A percentile compares a stretch with the other conserved stretches of the same genome.
Evolutionary conservation across 2,888 invertebrate species (phyloP).

Genomic region (Colostygia pectinataria): DNA sequence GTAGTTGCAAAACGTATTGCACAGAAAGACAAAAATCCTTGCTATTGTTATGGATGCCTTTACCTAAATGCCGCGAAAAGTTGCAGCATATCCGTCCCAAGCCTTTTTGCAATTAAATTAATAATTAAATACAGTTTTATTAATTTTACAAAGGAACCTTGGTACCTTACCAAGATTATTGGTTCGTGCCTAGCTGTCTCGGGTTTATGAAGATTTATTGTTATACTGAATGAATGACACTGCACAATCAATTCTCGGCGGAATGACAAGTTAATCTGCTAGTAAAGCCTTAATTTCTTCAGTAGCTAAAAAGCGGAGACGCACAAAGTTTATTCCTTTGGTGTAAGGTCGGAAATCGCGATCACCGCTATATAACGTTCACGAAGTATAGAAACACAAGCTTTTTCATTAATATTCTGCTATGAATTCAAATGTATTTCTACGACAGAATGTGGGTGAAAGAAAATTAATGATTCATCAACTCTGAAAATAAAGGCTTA

Average conservation of each 20-base stretch:
- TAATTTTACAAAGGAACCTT: no score
- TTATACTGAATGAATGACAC: constrained; percentile 34
- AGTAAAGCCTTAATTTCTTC: constrained; percentile 13
- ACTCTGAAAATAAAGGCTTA: not conserved
- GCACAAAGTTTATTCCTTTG: no score
- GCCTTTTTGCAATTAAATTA: no score
- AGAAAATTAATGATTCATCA: constrained; percentile 2
- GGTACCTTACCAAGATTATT: constrained; percentile 35
- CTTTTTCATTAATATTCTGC: constrained; percentile 11
- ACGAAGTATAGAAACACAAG: not conserved
- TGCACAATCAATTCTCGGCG: constrained; percentile 45
- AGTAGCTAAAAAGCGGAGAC: no score
- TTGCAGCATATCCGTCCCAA: no score
- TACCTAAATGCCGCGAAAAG: no score
- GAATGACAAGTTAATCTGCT: constrained; percentile 47
- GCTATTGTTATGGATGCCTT: no score
- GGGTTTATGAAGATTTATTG: constrained; percentile 40
- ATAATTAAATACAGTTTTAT: no score
- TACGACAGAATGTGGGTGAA: constrained; percentile 5
- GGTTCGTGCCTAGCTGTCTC: constrained; percentile 27
- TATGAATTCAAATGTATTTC: constrained; percentile 10
- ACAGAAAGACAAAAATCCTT: no score
- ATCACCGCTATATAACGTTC: not conserved
- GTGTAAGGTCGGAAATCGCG: not conserved
- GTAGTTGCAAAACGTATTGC: no score